Evolutionary conservation across 2,888 invertebrate genomes (phyloP), one percentile per base, ranked within the genome.

Genomic region (Leptopilina syphax): DNA sequence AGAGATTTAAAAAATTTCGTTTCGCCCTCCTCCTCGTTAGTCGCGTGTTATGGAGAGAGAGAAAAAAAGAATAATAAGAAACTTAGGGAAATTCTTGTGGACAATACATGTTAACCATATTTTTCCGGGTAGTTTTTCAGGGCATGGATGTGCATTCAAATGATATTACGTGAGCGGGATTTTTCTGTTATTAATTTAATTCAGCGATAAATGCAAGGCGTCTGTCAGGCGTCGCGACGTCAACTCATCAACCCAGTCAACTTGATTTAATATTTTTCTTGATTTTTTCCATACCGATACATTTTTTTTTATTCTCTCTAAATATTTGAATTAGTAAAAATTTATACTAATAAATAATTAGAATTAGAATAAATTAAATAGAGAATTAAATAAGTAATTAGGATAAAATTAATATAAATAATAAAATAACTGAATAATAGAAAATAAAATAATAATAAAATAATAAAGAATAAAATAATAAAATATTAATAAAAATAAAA

Each of bases 151-250:
- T 44, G 24, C 47, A 44, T 73, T 13, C 24, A 34, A 57, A 4
- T 34, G 34, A 50, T 47, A 68, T 68, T 50, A 68, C 68, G 73
- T 73, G 41, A 54, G 34, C 57, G 57, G 57, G 57, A 57, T 73
- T 54, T 57, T 73, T 73, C 57, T 34, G n/a, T 73, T 73, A 57
- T 73, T 73, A 73, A 73, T 73, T 57, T 73, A 54, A 57, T 73
- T 13, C 73, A 73, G 34, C 73, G 57, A 57, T 57, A 73, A 73
- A 73, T 73, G 57, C 73, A 73, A 13, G 57, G 57, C 73, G 73
- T 34, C 57, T 57, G 73, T 73, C n/a, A 54, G 73, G 54, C 70
- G 70, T 57, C 57, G 70, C 70, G 70, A 73, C 54, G 54, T 54
- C 70, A 57, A 54, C 27, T 73, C 70, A 27, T 73, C 34, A 73